Conservation (phyloP, 2,888 invertebrate genomes). For the Drosophila multiciliata region DNA sequence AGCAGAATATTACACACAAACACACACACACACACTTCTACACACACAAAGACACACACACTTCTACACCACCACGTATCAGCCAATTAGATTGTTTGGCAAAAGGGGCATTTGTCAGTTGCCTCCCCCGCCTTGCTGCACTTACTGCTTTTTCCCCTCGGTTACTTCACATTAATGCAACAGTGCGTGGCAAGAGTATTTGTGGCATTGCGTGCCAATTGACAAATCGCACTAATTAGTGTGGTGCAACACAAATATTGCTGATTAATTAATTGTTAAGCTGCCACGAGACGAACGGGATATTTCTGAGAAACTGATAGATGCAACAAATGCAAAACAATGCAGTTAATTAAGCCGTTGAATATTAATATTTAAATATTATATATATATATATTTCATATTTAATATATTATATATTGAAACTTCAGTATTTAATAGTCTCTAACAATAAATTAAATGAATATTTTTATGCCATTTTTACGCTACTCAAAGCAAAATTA, state of each 20-base stretch:
- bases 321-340: background rate
- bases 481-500: background rate
- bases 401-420: no score
- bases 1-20: constrained; percentile 16
- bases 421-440: no score
- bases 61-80: constrained; percentile 26
- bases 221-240: constrained; percentile 19
- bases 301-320: background rate
- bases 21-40: constrained; percentile 4
- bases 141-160: constrained; percentile 12
- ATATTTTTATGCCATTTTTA: constrained; percentile 4
- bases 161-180: constrained; percentile 9
- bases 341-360: background rate
- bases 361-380: background rate
- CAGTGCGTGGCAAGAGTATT: constrained; percentile 12
- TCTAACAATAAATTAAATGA: background rate
- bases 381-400: no score
- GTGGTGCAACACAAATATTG: background rate
- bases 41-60: constrained; percentile 3
- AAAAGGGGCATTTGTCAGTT: background rate
- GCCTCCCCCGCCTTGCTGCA: constrained; percentile 13
- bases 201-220: constrained; percentile 8
- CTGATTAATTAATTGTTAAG: no score
- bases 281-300: background rate
- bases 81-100: constrained; percentile 51